These are phyloP conservation scores for Saccopteryx bilineata DNA, from an alignment of 2,113 vertebrate genomes.

Conservation along the genomic window DNA sequence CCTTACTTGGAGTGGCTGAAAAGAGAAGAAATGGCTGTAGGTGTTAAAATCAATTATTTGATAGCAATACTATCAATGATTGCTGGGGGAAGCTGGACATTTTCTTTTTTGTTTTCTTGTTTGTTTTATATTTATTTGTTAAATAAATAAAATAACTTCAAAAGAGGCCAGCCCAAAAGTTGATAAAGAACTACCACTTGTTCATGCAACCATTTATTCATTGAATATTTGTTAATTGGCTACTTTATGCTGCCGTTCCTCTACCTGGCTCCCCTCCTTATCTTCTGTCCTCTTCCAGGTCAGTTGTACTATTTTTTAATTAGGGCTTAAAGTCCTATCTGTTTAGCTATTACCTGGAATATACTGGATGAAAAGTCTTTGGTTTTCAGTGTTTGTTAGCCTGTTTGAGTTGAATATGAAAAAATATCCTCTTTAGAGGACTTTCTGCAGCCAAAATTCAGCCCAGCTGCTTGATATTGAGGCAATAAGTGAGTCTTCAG, in stretches of 20 bases:
- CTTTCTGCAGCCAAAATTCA: not conserved
- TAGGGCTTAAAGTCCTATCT: not conserved
- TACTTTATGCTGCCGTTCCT: not conserved
- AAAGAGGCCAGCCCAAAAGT: not conserved
- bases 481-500: not conserved
- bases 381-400: not conserved
- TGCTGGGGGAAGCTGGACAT: not conserved
- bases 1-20: not conserved
- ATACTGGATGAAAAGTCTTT: not conserved
- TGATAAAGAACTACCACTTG: not conserved
- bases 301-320: not conserved
- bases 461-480: not conserved
- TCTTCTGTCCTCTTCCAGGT: not conserved
- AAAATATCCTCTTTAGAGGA: not conserved
- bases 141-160: not conserved
- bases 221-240: not conserved
- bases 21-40: not conserved
- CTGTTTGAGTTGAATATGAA: not conserved
- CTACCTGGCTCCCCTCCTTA: not conserved
- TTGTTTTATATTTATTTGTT: not conserved
- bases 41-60: slow-evolving; percentile 11
- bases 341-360: not conserved
- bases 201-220: not conserved
- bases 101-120: not conserved
- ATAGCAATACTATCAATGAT: not conserved